Evolutionary conservation across 2,888 invertebrate genomes (phyloP).

Genomic region (Limnephilus lunatus): DNA sequence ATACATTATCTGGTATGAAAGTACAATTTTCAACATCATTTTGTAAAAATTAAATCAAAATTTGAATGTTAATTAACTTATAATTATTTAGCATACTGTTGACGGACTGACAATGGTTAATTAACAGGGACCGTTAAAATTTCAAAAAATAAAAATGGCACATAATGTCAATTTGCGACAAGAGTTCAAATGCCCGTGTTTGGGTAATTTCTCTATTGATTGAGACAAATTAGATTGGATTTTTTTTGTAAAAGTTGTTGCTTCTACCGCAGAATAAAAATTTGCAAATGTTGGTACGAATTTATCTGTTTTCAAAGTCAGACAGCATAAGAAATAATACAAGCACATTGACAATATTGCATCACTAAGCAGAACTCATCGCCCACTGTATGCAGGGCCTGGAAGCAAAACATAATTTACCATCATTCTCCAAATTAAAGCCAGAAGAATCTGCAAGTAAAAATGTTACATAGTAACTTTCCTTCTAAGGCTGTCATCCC

Average conservation of each 20-base stretch:
- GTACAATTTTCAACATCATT: too few species aligned
- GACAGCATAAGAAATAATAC: background rate
- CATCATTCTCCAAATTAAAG: background rate
- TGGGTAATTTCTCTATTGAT: background rate
- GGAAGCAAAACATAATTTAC: background rate
- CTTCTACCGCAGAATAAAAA: background rate
- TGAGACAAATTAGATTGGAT: background rate
- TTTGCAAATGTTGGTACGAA: background rate
- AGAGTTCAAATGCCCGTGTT: background rate
- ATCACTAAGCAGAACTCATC: background rate
- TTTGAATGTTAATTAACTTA: too few species aligned
- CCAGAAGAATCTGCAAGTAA: background rate
- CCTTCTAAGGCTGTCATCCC: background rate
- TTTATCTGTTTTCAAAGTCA: background rate
- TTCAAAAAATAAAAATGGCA: too few species aligned
- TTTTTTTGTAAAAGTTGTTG: background rate
- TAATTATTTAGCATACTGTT: too few species aligned
- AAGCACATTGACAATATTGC: background rate
- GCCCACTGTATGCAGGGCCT: background rate
- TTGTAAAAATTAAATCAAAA: too few species aligned
- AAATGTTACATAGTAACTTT: background rate
- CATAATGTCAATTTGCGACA: background rate
- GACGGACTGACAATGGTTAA: too few species aligned
- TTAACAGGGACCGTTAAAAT: too few species aligned
- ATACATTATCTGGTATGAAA: too few species aligned